Conservation (phyloP, 2,888 invertebrate genomes). For the Athalia circularis region DNA sequence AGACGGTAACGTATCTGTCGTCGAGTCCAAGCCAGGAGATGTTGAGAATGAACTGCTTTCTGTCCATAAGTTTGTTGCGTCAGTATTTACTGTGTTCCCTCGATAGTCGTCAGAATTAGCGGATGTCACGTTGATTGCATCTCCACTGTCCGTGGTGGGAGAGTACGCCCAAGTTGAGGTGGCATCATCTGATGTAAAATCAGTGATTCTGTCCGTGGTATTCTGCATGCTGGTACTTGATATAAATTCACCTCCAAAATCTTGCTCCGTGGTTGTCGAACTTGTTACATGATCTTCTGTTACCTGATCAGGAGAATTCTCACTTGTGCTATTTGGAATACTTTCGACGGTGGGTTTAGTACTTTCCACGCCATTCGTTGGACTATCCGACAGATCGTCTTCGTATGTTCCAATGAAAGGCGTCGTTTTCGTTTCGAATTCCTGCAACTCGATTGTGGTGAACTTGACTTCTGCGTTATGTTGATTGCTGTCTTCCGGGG, state of each 20-base stretch:
- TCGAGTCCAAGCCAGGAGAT: slow-evolving; percentile 17
- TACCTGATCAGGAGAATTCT: not conserved
- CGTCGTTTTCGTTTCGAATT: not conserved
- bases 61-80: not conserved
- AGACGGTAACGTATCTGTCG: slow-evolving; percentile 36
- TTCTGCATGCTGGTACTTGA: not conserved
- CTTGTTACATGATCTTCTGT: not conserved
- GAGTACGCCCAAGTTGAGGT: not conserved
- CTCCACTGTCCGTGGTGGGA: not conserved
- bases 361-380: not conserved
- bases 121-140: not conserved
- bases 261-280: not conserved
- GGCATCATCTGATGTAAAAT: not conserved
- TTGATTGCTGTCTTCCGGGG: not conserved
- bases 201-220: not conserved
- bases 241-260: not conserved
- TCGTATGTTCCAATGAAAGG: not conserved
- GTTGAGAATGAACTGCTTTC: slow-evolving; percentile 4
- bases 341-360: not conserved
- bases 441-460: not conserved
- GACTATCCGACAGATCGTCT: not conserved
- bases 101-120: slow-evolving; percentile 1
- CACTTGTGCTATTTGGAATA: not conserved
- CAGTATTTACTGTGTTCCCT: not conserved
- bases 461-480: not conserved